Base-by-base conservation (phyloP, 2,888 invertebrate genomes). In the Sphaerophoria rueppellii region DNA sequence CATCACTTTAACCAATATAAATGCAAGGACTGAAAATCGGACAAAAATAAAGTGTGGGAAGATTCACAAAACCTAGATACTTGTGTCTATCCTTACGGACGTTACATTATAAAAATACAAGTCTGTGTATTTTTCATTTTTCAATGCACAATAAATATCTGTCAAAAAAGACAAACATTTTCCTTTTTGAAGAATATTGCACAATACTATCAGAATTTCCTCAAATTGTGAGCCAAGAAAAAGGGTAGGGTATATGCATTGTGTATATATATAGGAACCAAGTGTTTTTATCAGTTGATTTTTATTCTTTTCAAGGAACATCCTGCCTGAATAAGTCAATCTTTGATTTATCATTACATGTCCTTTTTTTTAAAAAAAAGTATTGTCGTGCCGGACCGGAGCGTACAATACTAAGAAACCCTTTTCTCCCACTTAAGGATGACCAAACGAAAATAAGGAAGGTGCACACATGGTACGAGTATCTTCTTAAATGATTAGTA, bases 121-220 rank as follows among this genome's bases (percentile, higher is more conserved):
- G 65, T 70, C 70, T 83, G 80, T 79, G 79, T 65, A 79, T 80
- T 76, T 80, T 83, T 80, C 72, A 35, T 65, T 58, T 85, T 80
- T 80, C 69, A 73, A 77, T 69, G 73, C 69, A 77, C 73, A 80
- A 85, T 85, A 85, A 85, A 85, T 85, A 76, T 80, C 80, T 80
- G 80, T 73, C 85, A 73, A 50, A 14, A 9, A 69, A 32, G 12
- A 4, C 14, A 40, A 54, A 70, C 34, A n/a, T n/a, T 40, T 24
- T 43, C 55, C 67, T 57, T 57, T 9, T 14, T 16, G 7, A 70
- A 43, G 34, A 74, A 72, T 60, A 79, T 75, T 75, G 74, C 79
- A 70, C 77, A 43, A 54, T 57, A 35, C 46, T 43, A 4, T 6
- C 58, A 69, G 2, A n/a, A 24, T 48, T 75, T 65, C 46, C 69